Percentiles rank a stretch among this genome's conserved stretches.
phyloP scores from a whole-genome alignment of 2,113 vertebrate genomes.

The Reinhardtius hippoglossoides region DNA sequence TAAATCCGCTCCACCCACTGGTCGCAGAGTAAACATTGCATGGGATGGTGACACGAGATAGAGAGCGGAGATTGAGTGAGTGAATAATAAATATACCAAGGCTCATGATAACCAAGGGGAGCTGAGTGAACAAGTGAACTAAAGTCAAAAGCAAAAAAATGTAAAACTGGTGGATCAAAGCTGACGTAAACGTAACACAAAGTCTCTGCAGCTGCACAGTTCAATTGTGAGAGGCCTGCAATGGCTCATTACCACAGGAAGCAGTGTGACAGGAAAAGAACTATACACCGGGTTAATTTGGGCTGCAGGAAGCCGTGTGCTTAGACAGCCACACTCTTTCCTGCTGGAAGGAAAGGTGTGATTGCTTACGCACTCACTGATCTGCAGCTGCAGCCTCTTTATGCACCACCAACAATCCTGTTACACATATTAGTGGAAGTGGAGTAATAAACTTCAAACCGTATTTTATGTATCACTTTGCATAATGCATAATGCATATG shows the following conservation, averaged over 20 bases:
- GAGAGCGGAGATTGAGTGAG: not conserved
- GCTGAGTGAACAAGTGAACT: constrained; percentile 1
- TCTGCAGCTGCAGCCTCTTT: constrained; percentile 63
- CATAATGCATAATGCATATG: not conserved
- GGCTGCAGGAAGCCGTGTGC: constrained; percentile 71
- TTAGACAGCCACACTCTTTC: constrained; percentile 75
- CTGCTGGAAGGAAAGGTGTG: constrained; percentile 79
- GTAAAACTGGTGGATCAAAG: not conserved
- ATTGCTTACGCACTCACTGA: constrained; percentile 50
- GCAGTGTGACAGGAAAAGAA: constrained; percentile 66
- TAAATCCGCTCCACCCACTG: constrained; percentile 69
- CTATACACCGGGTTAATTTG: constrained; percentile 59
- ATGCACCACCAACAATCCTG: constrained; percentile 6
- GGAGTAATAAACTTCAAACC: rapidly evolving
- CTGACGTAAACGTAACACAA: not conserved
- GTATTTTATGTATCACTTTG: not conserved
- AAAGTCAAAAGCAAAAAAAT: constrained; percentile 6
- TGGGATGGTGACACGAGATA: constrained; percentile 39
- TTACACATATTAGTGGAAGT: not conserved
- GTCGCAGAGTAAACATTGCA: constrained; percentile 54
- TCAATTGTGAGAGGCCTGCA: constrained; percentile 52
- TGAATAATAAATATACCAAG: constrained; percentile 15
- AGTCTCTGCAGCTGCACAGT: constrained; percentile 50
- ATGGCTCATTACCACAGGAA: constrained; percentile 70
- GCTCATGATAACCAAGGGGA: not conserved